phyloP scores from a whole-genome alignment of 1,140 invertebrate species.

The Cydia splendana region DNA sequence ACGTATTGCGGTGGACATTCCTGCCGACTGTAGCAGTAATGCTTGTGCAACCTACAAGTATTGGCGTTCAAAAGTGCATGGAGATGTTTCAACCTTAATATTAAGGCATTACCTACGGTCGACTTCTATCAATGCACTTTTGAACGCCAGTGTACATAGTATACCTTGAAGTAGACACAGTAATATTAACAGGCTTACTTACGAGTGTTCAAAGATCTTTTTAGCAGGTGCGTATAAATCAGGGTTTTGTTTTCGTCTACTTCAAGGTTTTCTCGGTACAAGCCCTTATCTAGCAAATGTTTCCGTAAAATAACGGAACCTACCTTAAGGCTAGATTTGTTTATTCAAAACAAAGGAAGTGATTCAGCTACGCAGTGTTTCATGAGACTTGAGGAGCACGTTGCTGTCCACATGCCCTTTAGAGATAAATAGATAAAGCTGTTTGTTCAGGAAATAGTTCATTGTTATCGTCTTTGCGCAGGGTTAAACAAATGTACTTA shows the following conservation, averaged over 20 bases:
- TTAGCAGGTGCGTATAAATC: neutral
- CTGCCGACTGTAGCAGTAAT: too few species aligned
- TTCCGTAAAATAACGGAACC: neutral
- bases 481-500: constrained; percentile 23
- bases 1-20: too few species aligned
- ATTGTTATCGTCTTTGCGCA: constrained; percentile 2
- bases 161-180: too few species aligned
- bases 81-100: too few species aligned
- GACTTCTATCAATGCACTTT: too few species aligned
- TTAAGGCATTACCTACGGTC: too few species aligned
- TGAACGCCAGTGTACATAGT: too few species aligned
- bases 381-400: neutral
- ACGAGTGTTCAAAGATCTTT: too few species aligned
- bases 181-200: too few species aligned
- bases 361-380: neutral
- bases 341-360: constrained; percentile 8
- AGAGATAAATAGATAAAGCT: constrained; percentile 21
- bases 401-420: constrained; percentile 3
- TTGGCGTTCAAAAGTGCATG: too few species aligned
- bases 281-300: constrained; percentile 2
- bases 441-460: constrained; percentile 25
- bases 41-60: too few species aligned
- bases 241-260: neutral
- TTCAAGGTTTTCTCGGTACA: neutral
- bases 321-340: constrained; percentile 2